These are phyloP conservation scores for Esperia sulphurella DNA, from an alignment of 2,888 invertebrate genomes.

Conservation along the genomic window DNA sequence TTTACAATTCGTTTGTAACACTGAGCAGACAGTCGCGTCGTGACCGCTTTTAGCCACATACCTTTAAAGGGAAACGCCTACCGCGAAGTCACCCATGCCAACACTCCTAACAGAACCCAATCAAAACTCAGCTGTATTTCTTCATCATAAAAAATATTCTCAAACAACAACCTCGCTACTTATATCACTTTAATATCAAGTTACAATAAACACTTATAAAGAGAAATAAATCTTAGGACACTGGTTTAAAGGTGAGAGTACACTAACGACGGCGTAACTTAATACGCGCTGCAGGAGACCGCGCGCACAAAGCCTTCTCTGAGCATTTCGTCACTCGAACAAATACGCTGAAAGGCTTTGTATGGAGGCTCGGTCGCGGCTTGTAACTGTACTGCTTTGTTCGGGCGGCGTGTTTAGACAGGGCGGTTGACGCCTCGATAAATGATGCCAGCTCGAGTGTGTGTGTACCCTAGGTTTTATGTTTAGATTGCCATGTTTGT, in stretches of 20 bases:
- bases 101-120: constrained; percentile 10
- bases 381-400: constrained; percentile 57
- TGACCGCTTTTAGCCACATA: constrained; percentile 44
- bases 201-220: constrained; percentile 19
- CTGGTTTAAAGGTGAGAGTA: constrained; percentile 30
- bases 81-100: constrained; percentile 31
- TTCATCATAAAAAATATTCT: constrained; percentile 11
- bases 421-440: constrained; percentile 58
- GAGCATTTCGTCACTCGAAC: constrained; percentile 61
- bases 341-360: constrained; percentile 61
- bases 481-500: constrained; percentile 29
- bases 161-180: constrained; percentile 13
- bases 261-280: constrained; percentile 17
- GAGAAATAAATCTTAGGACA: constrained; percentile 28
- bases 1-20: constrained; percentile 9
- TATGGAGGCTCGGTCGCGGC: constrained; percentile 45
- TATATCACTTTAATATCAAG: constrained; percentile 27
- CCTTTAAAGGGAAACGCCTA: constrained; percentile 63
- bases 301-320: constrained; percentile 45
- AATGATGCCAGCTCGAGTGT: constrained; percentile 32
- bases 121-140: constrained; percentile 30
- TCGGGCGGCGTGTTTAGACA: constrained; percentile 53
- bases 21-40: constrained; percentile 25
- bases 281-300: constrained; percentile 47
- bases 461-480: constrained; percentile 28